These are phyloP conservation scores for Hirudinaria manillensis DNA, from an alignment of 2,888 invertebrate species.

Conservation along the genomic window DNA sequence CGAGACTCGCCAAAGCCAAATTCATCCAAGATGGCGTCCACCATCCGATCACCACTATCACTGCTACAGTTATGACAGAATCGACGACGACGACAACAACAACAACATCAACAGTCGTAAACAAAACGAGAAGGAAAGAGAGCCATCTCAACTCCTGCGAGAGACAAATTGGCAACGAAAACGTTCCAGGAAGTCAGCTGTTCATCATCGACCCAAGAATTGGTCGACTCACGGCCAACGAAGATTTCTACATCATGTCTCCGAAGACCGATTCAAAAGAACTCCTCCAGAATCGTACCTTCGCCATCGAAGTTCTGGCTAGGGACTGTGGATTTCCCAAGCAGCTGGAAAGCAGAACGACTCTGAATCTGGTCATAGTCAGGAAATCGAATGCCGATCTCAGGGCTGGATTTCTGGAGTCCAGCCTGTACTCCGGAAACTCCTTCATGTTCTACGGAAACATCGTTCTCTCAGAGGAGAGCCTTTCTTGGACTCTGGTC, in stretches of 20 bases:
- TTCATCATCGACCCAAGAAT: conserved; percentile 36
- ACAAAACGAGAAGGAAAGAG: neutral
- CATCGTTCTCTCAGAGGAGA: conserved; percentile 12
- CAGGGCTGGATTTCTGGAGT: neutral
- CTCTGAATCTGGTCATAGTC: conserved; percentile 33
- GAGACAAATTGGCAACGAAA: conserved; percentile 21
- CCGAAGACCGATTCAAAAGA: neutral
- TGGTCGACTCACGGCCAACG: conserved; percentile 34
- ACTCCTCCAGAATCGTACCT: conserved; percentile 20
- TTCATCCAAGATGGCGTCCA: neutral
- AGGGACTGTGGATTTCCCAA: conserved; percentile 31
- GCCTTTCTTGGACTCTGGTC: conserved; percentile 24
- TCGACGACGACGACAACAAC: no score
- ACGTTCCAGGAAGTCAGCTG: neutral
- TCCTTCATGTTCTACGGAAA: conserved; percentile 16
- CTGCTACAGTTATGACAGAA: no score
- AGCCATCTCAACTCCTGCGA: neutral
- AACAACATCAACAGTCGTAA: neutral
- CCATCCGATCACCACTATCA: no score
- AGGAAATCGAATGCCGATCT: neutral
- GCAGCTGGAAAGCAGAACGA: conserved; percentile 25
- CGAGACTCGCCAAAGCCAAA: neutral
- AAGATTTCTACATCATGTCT: conserved; percentile 29
- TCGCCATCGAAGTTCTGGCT: conserved; percentile 33
- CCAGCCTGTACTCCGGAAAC: neutral